These are phyloP conservation scores for Pachypanchax playfairii DNA, from an alignment of 2,113 vertebrate species.

Conservation along the genomic window DNA sequence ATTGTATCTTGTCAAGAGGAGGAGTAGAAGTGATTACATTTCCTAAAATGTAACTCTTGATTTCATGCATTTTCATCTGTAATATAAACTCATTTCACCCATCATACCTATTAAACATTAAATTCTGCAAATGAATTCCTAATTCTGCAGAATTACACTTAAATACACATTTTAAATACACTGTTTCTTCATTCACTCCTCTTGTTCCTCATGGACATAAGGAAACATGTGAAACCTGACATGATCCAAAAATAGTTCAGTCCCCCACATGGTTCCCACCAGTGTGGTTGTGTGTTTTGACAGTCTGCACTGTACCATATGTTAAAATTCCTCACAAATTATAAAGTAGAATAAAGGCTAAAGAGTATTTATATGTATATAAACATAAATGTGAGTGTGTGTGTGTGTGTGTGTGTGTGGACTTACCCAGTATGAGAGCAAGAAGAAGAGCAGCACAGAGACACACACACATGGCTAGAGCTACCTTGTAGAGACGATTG, in stretches of 20 bases:
- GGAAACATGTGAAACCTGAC: constrained; percentile 67
- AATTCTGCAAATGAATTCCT: background rate
- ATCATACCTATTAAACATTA: background rate
- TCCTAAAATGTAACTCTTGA: no score
- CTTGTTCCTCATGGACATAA: background rate
- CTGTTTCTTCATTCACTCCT: constrained; percentile 17
- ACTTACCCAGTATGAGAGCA: constrained; percentile 79
- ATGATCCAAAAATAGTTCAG: constrained; percentile 73
- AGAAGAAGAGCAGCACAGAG: constrained; percentile 74
- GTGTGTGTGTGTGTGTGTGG: constrained; percentile 34
- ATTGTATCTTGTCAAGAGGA: no score
- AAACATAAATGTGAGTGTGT: no score
- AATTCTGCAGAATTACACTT: background rate
- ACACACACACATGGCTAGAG: constrained; percentile 72
- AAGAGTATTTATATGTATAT: constrained; percentile 23
- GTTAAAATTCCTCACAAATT: constrained; percentile 60
- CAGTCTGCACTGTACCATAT: constrained; percentile 10
- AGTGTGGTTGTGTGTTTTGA: constrained; percentile 24
- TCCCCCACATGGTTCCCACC: constrained; percentile 26
- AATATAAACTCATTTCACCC: background rate
- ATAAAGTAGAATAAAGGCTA: constrained; percentile 39
- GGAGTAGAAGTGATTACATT: no score
- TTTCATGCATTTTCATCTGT: background rate
- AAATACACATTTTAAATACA: background rate
- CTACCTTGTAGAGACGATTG: constrained; percentile 65